These are phyloP conservation scores for Eutrigla gurnardus DNA, from an alignment of 2,797 vertebrate species.

Conservation along the genomic window DNA sequence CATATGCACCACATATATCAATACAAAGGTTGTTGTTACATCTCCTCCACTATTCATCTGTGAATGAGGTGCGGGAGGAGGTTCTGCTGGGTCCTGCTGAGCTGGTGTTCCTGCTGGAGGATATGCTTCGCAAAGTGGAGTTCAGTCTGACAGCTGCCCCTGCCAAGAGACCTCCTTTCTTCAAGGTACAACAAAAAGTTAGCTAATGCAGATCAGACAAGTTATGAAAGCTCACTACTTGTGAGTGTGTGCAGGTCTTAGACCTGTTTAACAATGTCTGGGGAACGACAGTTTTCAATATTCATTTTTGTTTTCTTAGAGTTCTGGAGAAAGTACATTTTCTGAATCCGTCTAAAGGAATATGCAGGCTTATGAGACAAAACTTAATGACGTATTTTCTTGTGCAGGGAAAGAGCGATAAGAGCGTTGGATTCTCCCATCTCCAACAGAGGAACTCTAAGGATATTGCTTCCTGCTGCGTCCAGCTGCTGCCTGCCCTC, in stretches of 20 bases:
- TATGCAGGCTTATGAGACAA: neutral
- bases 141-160: conserved; percentile 84
- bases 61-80: conserved; percentile 87
- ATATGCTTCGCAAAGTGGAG: conserved; percentile 92
- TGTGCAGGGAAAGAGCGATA: conserved; percentile 85
- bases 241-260: neutral
- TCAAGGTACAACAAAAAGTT: conserved; percentile 85
- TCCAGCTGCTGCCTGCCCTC: conserved; percentile 89
- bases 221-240: neutral
- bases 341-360: neutral
- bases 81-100: conserved; percentile 92
- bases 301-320: neutral
- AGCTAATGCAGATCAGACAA: neutral
- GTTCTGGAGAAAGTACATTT: neutral
- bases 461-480: conserved; percentile 83
- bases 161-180: conserved; percentile 87
- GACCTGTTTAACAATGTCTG: neutral
- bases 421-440: conserved; percentile 91
- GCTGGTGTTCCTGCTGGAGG: conserved; percentile 93
- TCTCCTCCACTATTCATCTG: conserved; percentile 9
- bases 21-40: neutral
- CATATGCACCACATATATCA: neutral
- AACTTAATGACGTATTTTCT: neutral
- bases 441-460: conserved; percentile 89
- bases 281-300: neutral